phyloP scores from a whole-genome alignment of 2,113 vertebrate genomes.

The Morone chrysops region DNA sequence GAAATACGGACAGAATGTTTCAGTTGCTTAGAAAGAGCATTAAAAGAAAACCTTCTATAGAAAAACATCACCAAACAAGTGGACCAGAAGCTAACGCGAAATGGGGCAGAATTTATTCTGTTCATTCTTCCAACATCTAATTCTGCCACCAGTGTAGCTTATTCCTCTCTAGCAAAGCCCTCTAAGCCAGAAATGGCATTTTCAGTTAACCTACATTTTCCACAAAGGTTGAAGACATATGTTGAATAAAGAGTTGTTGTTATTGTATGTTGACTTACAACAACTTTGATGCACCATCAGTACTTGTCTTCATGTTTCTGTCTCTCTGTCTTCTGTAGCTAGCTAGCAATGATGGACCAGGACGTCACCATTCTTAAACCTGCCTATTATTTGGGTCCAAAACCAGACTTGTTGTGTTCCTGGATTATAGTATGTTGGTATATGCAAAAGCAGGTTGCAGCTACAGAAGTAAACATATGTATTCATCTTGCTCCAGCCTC shows the following conservation, averaged over 20 bases:
- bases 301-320: not conserved
- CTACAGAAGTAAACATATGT: not conserved
- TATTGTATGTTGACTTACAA: not conserved
- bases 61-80: not conserved
- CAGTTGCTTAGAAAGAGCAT: not conserved
- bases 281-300: not conserved
- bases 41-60: not conserved
- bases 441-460: not conserved
- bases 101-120: not conserved
- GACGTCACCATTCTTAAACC: not conserved
- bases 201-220: not conserved
- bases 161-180: not conserved
- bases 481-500: not conserved
- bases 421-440: not conserved
- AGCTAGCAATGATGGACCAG: not conserved
- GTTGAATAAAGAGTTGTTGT: not conserved
- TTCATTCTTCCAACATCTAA: not conserved
- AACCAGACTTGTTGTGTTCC: not conserved
- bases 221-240: not conserved
- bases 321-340: not conserved
- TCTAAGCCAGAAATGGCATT: not conserved
- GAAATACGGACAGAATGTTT: not conserved
- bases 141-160: not conserved
- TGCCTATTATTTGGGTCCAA: not conserved
- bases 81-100: not conserved